These are phyloP conservation scores for Chrysoperla carnea DNA, from an alignment of 1,140 invertebrate genomes.

Conservation along the genomic window DNA sequence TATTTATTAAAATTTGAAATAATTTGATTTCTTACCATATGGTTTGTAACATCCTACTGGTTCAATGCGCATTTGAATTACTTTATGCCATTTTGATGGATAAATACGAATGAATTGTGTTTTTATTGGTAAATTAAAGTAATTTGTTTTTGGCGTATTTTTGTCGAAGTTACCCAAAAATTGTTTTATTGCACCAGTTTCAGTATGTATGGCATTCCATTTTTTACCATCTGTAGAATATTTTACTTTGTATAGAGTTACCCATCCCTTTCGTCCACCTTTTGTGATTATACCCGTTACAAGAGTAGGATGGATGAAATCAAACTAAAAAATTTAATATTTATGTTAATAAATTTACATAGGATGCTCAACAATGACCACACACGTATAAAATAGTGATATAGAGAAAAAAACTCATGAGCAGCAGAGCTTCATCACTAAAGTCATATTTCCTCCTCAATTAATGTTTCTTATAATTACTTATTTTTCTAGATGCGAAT, in stretches of 20 bases:
- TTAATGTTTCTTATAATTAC: too few species aligned
- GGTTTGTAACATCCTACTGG: slow-evolving; percentile 52
- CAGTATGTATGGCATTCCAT: slow-evolving; percentile 49
- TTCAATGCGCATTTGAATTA: slow-evolving; percentile 49
- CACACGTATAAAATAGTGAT: too few species aligned
- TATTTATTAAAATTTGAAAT: too few species aligned
- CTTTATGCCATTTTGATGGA: slow-evolving; percentile 45
- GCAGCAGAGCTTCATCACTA: too few species aligned
- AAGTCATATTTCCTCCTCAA: too few species aligned
- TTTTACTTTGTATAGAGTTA: slow-evolving; percentile 47
- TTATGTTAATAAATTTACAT: too few species aligned
- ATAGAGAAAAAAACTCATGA: too few species aligned
- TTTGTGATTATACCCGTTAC: slow-evolving; percentile 64
- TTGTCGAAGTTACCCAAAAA: slow-evolving; percentile 50
- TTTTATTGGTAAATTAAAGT: slow-evolving; percentile 42
- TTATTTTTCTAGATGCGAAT: too few species aligned
- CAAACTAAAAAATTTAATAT: slow-evolving; percentile 37
- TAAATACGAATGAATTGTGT: slow-evolving; percentile 45
- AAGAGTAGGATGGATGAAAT: slow-evolving; percentile 56
- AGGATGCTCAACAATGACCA: too few species aligned
- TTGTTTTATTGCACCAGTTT: slow-evolving; percentile 28
- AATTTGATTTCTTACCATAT: slow-evolving; percentile 26
- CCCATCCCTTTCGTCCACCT: slow-evolving; percentile 50
- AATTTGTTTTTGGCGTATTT: slow-evolving; percentile 31
- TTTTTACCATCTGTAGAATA: slow-evolving; percentile 49